These are phyloP conservation scores for Drosophila ercepeae DNA, from an alignment of 1,140 invertebrate genomes.

Conservation along the genomic window DNA sequence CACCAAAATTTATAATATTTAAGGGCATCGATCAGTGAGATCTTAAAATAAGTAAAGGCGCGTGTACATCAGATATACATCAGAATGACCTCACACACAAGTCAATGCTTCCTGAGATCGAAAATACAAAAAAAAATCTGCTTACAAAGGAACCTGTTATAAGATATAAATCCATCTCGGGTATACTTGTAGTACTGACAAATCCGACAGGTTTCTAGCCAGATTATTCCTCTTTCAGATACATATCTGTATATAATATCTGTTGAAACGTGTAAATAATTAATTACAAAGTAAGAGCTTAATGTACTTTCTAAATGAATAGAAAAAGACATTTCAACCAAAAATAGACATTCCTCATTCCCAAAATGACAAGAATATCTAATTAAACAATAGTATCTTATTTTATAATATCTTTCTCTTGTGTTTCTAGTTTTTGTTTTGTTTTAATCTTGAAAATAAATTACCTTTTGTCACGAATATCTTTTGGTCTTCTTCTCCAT, in stretches of 20 bases:
- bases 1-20: not conserved
- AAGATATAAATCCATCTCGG: slow-evolving; percentile 19
- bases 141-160: slow-evolving; percentile 40
- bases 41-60: slow-evolving; percentile 4
- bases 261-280: slow-evolving; percentile 37
- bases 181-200: slow-evolving; percentile 14
- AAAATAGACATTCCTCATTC: slow-evolving; percentile 32
- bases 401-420: slow-evolving; percentile 26
- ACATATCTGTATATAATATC: slow-evolving; percentile 13
- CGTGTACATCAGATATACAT: slow-evolving; percentile 4
- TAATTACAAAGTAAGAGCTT: slow-evolving; percentile 41
- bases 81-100: slow-evolving; percentile 30
- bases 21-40: slow-evolving; percentile 27
- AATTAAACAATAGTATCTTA: slow-evolving; percentile 24
- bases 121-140: slow-evolving; percentile 5
- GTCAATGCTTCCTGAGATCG: slow-evolving; percentile 40
- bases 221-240: slow-evolving; percentile 35
- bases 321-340: slow-evolving; percentile 3
- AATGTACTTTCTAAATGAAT: slow-evolving; percentile 8
- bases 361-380: slow-evolving; percentile 25
- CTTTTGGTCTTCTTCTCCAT: slow-evolving; percentile 5
- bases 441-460: slow-evolving; percentile 29
- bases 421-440: not conserved
- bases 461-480: slow-evolving; percentile 31
- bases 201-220: slow-evolving; percentile 30